Evolutionary conservation across 2,113 vertebrate species (phyloP).

Genomic region (Pao palembangensis): DNA sequence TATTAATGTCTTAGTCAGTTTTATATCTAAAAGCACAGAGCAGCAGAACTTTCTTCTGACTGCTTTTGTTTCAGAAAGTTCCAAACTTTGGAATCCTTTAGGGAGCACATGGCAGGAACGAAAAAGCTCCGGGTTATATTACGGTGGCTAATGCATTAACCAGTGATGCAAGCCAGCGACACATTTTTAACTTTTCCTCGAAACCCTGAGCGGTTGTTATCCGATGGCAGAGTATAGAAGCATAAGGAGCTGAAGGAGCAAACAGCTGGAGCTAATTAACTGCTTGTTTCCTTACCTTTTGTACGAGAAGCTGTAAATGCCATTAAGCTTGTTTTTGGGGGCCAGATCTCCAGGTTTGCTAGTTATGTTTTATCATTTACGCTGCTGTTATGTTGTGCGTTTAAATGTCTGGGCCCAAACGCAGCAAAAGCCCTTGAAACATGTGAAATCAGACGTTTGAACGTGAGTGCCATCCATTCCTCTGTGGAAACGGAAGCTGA

Average conservation of each 20-base stretch:
- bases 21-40: neutral
- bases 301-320: too few relatives aligned
- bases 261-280: conserved; percentile 40
- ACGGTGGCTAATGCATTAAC: conserved; percentile 47
- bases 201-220: conserved; percentile 55
- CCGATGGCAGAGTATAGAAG: conserved; percentile 58
- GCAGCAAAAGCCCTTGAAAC: conserved; percentile 15
- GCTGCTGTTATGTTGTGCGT: too few relatives aligned
- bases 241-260: conserved; percentile 52
- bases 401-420: too few relatives aligned
- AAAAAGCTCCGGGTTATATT: conserved; percentile 43
- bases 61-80: conserved; percentile 34
- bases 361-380: too few relatives aligned
- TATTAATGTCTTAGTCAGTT: conserved; percentile 11
- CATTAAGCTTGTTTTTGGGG: too few relatives aligned
- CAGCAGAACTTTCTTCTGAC: conserved; percentile 9
- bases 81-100: conserved; percentile 22
- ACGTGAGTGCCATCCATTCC: too few relatives aligned
- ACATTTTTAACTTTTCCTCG: conserved; percentile 68
- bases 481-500: too few relatives aligned
- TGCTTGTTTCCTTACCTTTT: neutral
- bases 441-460: too few relatives aligned
- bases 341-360: conserved; percentile 9
- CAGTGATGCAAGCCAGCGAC: conserved; percentile 42
- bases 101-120: conserved; percentile 36